Conservation (phyloP, 2,113 vertebrate species). For the Podocnemis expansa region DNA sequence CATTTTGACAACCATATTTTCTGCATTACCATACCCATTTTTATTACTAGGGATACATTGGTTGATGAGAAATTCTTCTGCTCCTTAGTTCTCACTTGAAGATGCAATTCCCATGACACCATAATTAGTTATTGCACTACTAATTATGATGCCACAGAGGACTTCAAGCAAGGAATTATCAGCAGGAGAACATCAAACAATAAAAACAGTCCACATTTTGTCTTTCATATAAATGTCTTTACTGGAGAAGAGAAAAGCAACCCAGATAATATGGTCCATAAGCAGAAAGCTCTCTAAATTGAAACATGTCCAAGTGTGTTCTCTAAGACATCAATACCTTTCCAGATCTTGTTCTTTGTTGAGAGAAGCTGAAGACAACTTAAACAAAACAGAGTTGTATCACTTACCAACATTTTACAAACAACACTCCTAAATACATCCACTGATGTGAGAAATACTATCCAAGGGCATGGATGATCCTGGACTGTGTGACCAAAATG, state of each 20-base stretch:
- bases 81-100: conserved; percentile 12
- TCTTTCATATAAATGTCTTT: conserved; percentile 61
- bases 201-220: conserved; percentile 56
- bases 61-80: not conserved
- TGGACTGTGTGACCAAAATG: not conserved
- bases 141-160: conserved; percentile 48
- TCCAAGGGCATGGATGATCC: conserved; percentile 28
- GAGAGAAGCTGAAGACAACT: not conserved
- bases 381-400: too few relatives aligned
- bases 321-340: conserved; percentile 27
- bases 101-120: not conserved
- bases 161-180: conserved; percentile 15
- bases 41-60: not conserved
- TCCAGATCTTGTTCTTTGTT: conserved; percentile 42
- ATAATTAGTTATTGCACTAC: conserved; percentile 20
- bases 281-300: not conserved
- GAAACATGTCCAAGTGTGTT: conserved; percentile 3
- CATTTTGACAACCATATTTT: accelerated
- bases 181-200: conserved; percentile 44
- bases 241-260: conserved; percentile 50
- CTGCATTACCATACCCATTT: not conserved
- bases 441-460: conserved; percentile 44
- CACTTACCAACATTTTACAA: not conserved
- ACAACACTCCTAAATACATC: not conserved
- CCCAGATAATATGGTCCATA: conserved; percentile 43